Conservation (phyloP, 2,113 vertebrate genomes). For the Lates calcarifer region DNA sequence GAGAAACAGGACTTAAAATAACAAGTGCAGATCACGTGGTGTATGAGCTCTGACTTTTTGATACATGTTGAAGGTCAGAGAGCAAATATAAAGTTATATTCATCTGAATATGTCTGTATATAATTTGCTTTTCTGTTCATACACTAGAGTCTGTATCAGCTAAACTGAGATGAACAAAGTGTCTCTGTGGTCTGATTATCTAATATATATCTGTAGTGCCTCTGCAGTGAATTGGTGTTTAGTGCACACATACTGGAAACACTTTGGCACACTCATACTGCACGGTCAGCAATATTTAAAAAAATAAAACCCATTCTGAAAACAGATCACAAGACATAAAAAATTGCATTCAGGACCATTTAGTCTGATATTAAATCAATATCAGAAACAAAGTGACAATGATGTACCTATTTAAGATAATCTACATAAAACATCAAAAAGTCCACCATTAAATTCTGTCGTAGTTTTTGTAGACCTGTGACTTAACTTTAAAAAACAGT, state of each 20-base stretch:
- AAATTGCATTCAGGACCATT: background rate
- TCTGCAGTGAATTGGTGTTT: background rate
- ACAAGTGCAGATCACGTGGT: constrained; percentile 18
- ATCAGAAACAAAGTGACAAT: background rate
- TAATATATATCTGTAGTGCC: background rate
- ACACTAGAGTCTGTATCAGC: background rate
- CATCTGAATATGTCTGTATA: no score
- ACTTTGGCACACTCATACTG: constrained; percentile 39
- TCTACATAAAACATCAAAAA: background rate
- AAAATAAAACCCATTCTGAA: constrained; percentile 4
- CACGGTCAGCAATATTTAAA: constrained; percentile 12
- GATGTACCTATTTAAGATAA: background rate
- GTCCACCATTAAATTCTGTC: background rate
- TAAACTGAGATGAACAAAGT: background rate
- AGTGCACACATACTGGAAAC: background rate
- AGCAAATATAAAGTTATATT: constrained; percentile 2
- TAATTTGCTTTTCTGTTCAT: background rate
- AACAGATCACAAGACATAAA: background rate
- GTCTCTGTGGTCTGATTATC: background rate
- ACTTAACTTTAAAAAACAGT: background rate
- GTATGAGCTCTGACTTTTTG: background rate
- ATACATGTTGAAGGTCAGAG: background rate
- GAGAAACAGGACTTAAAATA: constrained; percentile 15
- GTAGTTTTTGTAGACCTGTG: background rate
- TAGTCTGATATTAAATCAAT: background rate